Conservation (phyloP, 2,797 vertebrate genomes). For the Orestias chungarensis region DNA sequence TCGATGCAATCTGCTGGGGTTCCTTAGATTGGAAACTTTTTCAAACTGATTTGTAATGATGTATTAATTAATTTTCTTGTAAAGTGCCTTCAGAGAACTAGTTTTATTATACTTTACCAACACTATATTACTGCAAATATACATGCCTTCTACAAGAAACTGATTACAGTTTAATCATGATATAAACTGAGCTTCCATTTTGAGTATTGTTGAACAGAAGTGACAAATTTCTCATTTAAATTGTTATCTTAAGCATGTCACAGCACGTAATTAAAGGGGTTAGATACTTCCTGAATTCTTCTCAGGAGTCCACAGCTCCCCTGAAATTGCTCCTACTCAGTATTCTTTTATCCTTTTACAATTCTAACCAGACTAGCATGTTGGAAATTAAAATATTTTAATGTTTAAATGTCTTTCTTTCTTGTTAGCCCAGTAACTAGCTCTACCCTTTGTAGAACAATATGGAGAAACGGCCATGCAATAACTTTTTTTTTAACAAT, state of each 20-base stretch:
- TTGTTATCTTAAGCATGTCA: slow-evolving; percentile 40
- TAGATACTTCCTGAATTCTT: slow-evolving; percentile 3
- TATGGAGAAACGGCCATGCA: slow-evolving; percentile 29
- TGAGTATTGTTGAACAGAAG: slow-evolving; percentile 1
- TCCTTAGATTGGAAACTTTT: too few species aligned
- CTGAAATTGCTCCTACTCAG: not conserved
- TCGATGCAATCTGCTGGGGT: too few species aligned
- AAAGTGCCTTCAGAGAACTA: too few species aligned
- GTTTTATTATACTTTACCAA: too few species aligned
- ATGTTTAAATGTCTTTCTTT: slow-evolving; percentile 2
- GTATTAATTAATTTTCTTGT: too few species aligned
- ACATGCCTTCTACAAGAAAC: too few species aligned
- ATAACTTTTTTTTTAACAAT: slow-evolving; percentile 49
- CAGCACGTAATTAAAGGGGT: slow-evolving; percentile 15
- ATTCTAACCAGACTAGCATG: not conserved
- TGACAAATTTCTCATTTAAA: slow-evolving; percentile 22
- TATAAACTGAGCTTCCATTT: not conserved
- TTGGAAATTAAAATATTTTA: not conserved
- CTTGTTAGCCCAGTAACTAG: slow-evolving; percentile 26
- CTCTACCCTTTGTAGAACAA: slow-evolving; percentile 20
- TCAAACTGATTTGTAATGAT: too few species aligned
- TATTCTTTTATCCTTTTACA: not conserved
- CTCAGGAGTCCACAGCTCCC: not conserved
- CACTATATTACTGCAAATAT: too few species aligned
- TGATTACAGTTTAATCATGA: slow-evolving; percentile 12